Base-by-base conservation (phyloP, 2,888 invertebrate genomes). In the Euplexia lucipara region DNA sequence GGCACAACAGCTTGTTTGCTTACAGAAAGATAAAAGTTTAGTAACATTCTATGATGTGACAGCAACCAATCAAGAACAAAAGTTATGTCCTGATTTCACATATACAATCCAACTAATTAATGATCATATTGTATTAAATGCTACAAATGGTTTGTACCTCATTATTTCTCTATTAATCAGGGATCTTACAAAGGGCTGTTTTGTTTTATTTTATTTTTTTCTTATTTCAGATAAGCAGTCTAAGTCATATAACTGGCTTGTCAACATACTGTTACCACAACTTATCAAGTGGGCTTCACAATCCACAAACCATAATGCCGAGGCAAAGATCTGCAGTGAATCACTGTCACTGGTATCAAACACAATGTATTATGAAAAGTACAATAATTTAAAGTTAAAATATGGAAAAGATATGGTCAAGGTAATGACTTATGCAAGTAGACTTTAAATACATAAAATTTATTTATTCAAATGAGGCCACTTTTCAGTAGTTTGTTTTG, bases 361-460 rank as follows among this genome's bases (percentile, higher is more conserved):
- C 12, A 97, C 97, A 70, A 93, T 96, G 65, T 99, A 99, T 88
- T 96, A 96, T 82, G 85, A 89, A 30, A 94, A 97, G 65, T 99
- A 99, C 86, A 96, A 97, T 82, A 83, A 96, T 26, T 91, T 99
- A 9, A 99, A 99, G 88, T 85, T 93, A 1, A 98, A 97, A 89
- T 98, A 99, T 96, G 98, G 97, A 0, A 93, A 95, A 64, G 93
- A 96, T 68, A 96, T 98, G 87, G 96, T 98, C 10, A 95, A 97
- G 95, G 97, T 89, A 22, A 26, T 26, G 26, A 5, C 26, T 26
- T 26, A 26, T 5, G 26, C 26, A 26, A 26, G 5, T 26, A 26
- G 26, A 26, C 2, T n/a, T n/a, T 26, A 26, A 26, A 26, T 26
- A 3, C 26, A 26, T 3, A 5, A 26, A 26, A 26, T 7, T 26